Percentiles rank a stretch among this genome's conserved stretches.
Evolutionary conservation across 2,797 vertebrate genomes (phyloP).

Genomic region (Sebastes vulpes): DNA sequence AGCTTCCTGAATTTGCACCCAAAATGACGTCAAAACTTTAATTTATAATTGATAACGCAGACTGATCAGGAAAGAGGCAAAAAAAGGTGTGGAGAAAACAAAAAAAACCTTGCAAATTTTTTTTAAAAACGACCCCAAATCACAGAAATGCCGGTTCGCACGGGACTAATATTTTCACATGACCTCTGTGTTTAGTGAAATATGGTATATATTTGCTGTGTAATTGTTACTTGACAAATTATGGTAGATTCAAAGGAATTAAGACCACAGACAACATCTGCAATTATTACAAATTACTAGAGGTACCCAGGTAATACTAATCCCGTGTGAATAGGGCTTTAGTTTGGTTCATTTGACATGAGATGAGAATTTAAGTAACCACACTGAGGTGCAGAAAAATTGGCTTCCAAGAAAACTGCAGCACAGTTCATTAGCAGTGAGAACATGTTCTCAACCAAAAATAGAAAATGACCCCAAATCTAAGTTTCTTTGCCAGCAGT

Average conservation of each 20-base stretch:
- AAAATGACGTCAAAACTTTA: too few relatives aligned
- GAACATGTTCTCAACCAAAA: not conserved
- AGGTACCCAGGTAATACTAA: not conserved
- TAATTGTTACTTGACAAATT: not conserved
- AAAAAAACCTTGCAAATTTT: too few relatives aligned
- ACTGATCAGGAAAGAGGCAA: too few relatives aligned
- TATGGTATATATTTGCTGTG: not conserved
- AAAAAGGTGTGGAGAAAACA: too few relatives aligned
- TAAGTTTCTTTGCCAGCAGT: not conserved
- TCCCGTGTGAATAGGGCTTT: not conserved
- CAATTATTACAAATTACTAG: not conserved
- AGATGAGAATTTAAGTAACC: not conserved
- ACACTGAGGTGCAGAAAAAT: not conserved
- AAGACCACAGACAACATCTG: not conserved
- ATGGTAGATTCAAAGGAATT: not conserved
- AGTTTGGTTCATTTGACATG: not conserved
- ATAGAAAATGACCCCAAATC: slow-evolving; percentile 20
- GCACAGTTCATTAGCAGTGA: slow-evolving; percentile 17
- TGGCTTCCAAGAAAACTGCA: not conserved
- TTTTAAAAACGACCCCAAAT: not conserved
- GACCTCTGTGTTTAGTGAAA: not conserved
- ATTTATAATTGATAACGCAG: too few relatives aligned
- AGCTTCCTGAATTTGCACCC: too few relatives aligned
- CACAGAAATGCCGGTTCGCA: too few relatives aligned
- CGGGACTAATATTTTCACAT: too few relatives aligned